Percentiles rank a stretch among this genome's conserved stretches.
Conservation (phyloP, 2,797 vertebrate genomes). For the Macropodus opercularis region DNA sequence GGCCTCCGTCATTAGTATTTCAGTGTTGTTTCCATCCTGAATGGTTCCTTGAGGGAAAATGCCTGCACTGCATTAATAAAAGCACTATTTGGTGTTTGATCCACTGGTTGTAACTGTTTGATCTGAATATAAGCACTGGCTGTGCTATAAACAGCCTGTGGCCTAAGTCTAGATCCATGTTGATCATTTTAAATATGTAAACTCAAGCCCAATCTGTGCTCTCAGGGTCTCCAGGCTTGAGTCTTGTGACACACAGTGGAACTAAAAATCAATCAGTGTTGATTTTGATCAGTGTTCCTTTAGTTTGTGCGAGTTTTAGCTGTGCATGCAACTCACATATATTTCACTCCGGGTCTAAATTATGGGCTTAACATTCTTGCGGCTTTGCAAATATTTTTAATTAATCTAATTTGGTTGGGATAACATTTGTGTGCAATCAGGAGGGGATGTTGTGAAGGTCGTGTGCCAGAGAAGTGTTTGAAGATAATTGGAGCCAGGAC, state of each 20-base stretch:
- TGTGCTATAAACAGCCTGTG: slow-evolving; percentile 60
- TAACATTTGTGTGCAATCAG: slow-evolving; percentile 86
- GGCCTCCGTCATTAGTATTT: slow-evolving; percentile 33
- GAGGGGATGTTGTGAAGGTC: slow-evolving; percentile 82
- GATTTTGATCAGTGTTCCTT: slow-evolving; percentile 51
- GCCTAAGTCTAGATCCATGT: slow-evolving; percentile 53
- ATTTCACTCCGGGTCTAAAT: slow-evolving; percentile 74
- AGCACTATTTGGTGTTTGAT: slow-evolving; percentile 55
- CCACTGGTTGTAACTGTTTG: slow-evolving; percentile 60
- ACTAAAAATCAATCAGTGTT: slow-evolving; percentile 53
- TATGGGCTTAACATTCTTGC: slow-evolving; percentile 82
- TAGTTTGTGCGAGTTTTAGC: slow-evolving; percentile 64
- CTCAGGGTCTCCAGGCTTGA: slow-evolving; percentile 32
- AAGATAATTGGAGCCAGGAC: slow-evolving; percentile 85
- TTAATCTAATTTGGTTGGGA: slow-evolving; percentile 85
- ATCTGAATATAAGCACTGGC: slow-evolving; percentile 62
- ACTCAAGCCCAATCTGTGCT: slow-evolving; percentile 51
- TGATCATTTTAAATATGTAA: slow-evolving; percentile 63
- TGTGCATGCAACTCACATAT: slow-evolving; percentile 65
- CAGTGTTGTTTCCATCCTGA: slow-evolving; percentile 57
- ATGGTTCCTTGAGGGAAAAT: slow-evolving; percentile 54
- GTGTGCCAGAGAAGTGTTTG: slow-evolving; percentile 84
- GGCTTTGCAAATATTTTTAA: slow-evolving; percentile 86
- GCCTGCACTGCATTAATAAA: slow-evolving; percentile 58
- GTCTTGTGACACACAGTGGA: slow-evolving; percentile 46